Conservation (phyloP, 2,113 vertebrate species). For the Channa argus region DNA sequence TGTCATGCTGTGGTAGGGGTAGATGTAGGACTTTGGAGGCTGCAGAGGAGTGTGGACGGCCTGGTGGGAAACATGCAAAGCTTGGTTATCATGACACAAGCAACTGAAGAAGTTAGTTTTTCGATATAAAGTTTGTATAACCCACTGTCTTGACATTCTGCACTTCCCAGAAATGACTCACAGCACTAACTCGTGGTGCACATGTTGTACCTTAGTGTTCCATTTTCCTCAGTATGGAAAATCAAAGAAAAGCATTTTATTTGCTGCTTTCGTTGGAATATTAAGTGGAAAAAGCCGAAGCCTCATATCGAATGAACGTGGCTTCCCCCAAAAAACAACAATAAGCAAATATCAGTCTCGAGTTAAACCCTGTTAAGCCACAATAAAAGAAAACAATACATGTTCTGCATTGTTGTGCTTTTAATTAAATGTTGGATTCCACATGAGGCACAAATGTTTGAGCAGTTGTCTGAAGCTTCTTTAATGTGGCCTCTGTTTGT, state of each 20-base stretch:
- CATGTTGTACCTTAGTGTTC: background rate
- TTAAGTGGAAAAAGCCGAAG: no score
- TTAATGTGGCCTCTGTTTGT: conserved; percentile 5
- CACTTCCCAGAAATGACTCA: no score
- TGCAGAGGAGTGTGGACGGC: conserved; percentile 94
- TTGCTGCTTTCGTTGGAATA: background rate
- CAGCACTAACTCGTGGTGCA: no score
- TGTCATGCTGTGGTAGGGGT: conserved; percentile 91
- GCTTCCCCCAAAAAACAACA: no score
- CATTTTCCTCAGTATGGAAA: background rate
- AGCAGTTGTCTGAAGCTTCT: conserved; percentile 20
- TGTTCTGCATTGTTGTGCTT: conserved; percentile 14
- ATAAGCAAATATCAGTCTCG: no score
- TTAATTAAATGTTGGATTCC: conserved; percentile 4
- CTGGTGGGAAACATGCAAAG: conserved; percentile 24
- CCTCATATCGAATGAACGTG: no score
- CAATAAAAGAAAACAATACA: background rate
- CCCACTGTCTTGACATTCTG: no score
- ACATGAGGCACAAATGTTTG: background rate
- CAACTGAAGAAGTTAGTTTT: no score
- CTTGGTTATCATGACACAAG: no score
- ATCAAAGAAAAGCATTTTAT: background rate
- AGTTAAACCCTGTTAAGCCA: no score
- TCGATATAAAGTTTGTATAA: no score
- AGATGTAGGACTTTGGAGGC: conserved; percentile 92